Percentiles rank a stretch among this genome's conserved stretches.
phyloP scores from a whole-genome alignment of 2,113 vertebrate genomes.

The Cervus canadensis region DNA sequence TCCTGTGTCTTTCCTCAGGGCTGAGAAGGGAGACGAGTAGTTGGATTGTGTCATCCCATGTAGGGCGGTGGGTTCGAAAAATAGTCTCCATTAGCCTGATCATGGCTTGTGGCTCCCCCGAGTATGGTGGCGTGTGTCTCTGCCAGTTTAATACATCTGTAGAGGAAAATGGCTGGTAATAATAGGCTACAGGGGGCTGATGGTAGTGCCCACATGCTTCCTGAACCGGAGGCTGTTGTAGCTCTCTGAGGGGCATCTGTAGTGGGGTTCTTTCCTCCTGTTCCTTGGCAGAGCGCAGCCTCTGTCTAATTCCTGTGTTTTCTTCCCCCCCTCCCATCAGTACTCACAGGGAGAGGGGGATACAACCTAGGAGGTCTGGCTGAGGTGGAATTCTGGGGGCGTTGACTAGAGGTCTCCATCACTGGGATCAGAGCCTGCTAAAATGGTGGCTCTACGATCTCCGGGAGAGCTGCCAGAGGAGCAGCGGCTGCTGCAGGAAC shows the following conservation, averaged over 20 bases:
- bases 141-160: background rate
- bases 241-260: background rate
- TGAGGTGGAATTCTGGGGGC: background rate
- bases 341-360: background rate
- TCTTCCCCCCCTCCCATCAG: background rate
- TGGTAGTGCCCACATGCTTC: background rate
- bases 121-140: background rate
- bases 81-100: background rate
- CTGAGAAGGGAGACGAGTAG: background rate
- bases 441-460: fast-evolving
- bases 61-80: background rate
- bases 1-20: background rate
- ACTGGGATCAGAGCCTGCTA: fast-evolving
- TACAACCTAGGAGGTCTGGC: background rate
- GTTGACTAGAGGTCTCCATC: background rate
- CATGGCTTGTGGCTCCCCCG: background rate
- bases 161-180: background rate
- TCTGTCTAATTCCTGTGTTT: background rate
- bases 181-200: background rate
- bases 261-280: background rate
- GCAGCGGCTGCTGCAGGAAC: background rate
- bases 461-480: background rate
- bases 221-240: background rate
- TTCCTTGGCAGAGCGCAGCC: background rate
- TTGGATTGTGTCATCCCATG: background rate